Conservation (phyloP, 2,888 invertebrate genomes). For the Ornithoptera alexandrae region DNA sequence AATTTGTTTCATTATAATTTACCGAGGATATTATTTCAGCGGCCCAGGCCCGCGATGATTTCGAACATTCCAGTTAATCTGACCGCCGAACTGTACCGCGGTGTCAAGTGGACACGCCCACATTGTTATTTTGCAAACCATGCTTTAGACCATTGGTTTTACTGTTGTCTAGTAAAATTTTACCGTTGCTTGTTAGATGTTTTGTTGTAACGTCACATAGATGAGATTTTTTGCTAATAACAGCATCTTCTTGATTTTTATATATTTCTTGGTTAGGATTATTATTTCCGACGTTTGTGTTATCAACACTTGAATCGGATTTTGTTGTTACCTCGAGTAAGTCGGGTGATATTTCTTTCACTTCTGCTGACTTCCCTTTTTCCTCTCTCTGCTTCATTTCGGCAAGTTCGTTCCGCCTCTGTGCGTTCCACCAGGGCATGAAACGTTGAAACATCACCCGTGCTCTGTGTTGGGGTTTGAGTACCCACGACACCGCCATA, state of each 20-base stretch:
- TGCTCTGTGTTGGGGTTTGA: constrained; percentile 73
- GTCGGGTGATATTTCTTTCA: constrained; percentile 8
- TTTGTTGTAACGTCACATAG: neutral
- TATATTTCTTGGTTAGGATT: neutral
- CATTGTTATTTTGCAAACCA: constrained; percentile 10
- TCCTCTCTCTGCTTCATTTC: constrained; percentile 54
- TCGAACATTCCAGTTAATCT: constrained; percentile 8
- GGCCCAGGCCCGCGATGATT: constrained; percentile 11
- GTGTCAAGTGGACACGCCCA: constrained; percentile 19
- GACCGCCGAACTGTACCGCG: constrained; percentile 18
- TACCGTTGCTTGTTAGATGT: constrained; percentile 1
- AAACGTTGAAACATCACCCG: constrained; percentile 74
- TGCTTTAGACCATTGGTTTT: constrained; percentile 14
- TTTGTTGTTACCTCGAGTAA: neutral
- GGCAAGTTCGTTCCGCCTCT: constrained; percentile 58
- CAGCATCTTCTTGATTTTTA: constrained; percentile 1
- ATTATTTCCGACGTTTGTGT: neutral
- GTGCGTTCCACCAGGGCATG: constrained; percentile 74
- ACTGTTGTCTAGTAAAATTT: constrained; percentile 1
- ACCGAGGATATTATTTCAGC: too few species aligned
- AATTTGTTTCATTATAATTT: too few species aligned
- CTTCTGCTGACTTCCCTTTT: constrained; percentile 32
- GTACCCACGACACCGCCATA: constrained; percentile 71
- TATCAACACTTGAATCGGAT: constrained; percentile 1
- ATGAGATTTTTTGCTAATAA: neutral